Base-by-base conservation (phyloP, 2,113 vertebrate species). In the Leucopternis melanops region DNA sequence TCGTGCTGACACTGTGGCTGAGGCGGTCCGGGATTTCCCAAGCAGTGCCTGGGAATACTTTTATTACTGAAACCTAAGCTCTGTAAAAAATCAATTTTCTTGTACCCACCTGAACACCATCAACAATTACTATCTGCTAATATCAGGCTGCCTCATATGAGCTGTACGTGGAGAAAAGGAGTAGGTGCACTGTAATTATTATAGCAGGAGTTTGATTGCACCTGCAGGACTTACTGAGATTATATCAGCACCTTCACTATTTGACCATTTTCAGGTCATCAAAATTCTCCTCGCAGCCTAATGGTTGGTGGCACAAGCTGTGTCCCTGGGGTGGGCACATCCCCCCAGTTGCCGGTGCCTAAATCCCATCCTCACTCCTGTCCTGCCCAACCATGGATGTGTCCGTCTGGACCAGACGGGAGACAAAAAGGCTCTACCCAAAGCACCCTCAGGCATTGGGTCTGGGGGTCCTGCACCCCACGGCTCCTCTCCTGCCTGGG, bases 41-140 rank as follows among this genome's bases (percentile, higher is more conserved):
- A 38, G 69, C 72, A 52, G 44, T 32, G 42, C n/a, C 78, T 59
- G 38, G 29, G 16, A 55, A 80, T 16, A 34, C 12, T 86, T 63
- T 18, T 55, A 54, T 79, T 69, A 40, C 71, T 31, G 54, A 54
- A 93, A 70, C 59, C 84, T 69, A 89, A 86, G 71, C 77, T 74
- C 85, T 92, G 81, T 66, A 66, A 86, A 81, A 81, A 82, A 92
- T 54, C 92, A 61, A 45, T 92, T 86, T 92, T 44, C 81, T 80
- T 26, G 72, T 80, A 26, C 78, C 78, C 80, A 71, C 61, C 86
- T 83, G 89, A 82, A 47, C 78, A 40, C 66, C 20, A 5, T 22
- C 72, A 57, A 36, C 89, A 71, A 71, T 70, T 44, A 29, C 86
- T 86, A 19, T 40, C 92, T 86, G 80, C 50, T 55, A 70, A 40